Percentiles rank a stretch among this genome's conserved stretches.
These are phyloP conservation scores for Acleris sparsana DNA, from an alignment of 2,888 invertebrate genomes.

Conservation along the genomic window DNA sequence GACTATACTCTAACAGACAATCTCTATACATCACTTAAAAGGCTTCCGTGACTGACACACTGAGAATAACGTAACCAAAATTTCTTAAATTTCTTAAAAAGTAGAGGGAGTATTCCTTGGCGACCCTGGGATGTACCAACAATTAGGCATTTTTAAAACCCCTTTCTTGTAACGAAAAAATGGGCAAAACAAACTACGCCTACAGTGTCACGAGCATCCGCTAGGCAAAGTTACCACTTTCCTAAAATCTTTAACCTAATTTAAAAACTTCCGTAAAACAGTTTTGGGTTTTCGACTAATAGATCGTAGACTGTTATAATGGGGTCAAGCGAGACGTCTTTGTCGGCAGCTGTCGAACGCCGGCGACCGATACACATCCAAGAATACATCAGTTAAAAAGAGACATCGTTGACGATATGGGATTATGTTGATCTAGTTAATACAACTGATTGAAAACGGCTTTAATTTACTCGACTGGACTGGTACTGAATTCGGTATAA, in stretches of 20 bases:
- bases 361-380: slow-evolving; percentile 64
- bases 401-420: slow-evolving; percentile 59
- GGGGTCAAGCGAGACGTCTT: slow-evolving; percentile 61
- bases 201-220: neutral
- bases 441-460: slow-evolving; percentile 10
- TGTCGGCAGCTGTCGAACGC: slow-evolving; percentile 72
- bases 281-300: slow-evolving; percentile 24
- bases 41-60: neutral
- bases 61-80: neutral
- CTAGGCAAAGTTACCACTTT: neutral
- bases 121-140: too few species aligned
- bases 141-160: too few species aligned
- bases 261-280: slow-evolving; percentile 28
- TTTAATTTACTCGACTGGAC: neutral
- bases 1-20: too few species aligned
- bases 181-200: too few species aligned
- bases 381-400: slow-evolving; percentile 71
- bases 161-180: too few species aligned
- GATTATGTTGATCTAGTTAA: slow-evolving; percentile 55
- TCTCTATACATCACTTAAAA: too few species aligned
- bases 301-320: slow-evolving; percentile 49
- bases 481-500: neutral
- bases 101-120: too few species aligned
- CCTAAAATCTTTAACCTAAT: slow-evolving; percentile 5
- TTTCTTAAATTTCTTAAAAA: too few species aligned